Evolutionary conservation across 2,797 vertebrate species (phyloP), one percentile per base, ranked within the genome.

Genomic region (Helostoma temminkii): DNA sequence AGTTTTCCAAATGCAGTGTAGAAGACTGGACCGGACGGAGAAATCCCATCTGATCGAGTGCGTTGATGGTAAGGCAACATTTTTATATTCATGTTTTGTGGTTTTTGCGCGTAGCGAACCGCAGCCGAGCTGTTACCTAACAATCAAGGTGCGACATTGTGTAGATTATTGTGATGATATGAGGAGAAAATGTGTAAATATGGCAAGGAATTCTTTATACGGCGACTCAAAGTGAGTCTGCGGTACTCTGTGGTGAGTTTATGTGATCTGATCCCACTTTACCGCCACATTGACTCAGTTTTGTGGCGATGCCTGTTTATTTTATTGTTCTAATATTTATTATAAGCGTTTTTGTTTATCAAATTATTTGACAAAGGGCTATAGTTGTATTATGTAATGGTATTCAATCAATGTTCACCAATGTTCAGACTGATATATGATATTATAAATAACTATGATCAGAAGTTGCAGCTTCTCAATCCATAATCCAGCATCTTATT

Each of bases 11-110:
- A 78, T 68, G 71, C 82, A 74, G 47, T 42, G 34, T 10, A 25
- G 22, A 53, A 50, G 62, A 74, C 48, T 36, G 72, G 63, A 78
- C 19, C 55, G 43, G 34, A 39, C n/a, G 62, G 52, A 72, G 60
- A 16, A 48, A 61, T 30, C 36, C 16, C 15, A 21, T 67, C 70
- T 63, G 66, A 80, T 55, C 58, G 46, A 37, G 54, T 41, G 59
- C 61, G 54, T 68, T 70, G 50, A 83, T 84, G 88, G 90, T 90
- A 80, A 84, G 85, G 14, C 19, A 30, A 6, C 26, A 11, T 46
- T 46, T 46, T 5, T 15, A 2, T 48, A 22, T 18, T 22, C 7
- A 39, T 67, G 11, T 49, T 18, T 60, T 70, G 50, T 58, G 21
- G 9, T 28, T 19, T 84, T 80, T 64, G 58, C 72, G 67, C 71